Base-by-base conservation (phyloP, 2,113 vertebrate genomes). In the Callopanchax toddi region DNA sequence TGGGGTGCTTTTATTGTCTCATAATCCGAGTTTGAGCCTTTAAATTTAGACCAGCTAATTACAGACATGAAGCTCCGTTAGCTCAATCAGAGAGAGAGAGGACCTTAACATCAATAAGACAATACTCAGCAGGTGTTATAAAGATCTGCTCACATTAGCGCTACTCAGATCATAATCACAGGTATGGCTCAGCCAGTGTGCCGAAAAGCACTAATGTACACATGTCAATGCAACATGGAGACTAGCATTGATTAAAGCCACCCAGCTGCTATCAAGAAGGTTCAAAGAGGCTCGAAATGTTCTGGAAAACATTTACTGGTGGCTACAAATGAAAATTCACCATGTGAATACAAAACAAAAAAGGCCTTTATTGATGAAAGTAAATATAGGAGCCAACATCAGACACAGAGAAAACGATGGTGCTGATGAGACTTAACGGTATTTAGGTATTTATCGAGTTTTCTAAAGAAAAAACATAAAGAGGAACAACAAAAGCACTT, bases 1-100 rank as follows among this genome's bases (percentile, higher is more conserved):
- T 23, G 51, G 65, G 67, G 42, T 50, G 50, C 52, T 42, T 52
- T 77, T 11, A 20, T 11, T 25, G 15, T 21, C 22, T 23, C 6
- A 13, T 15, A 25, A 23, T 15, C 4, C 15, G 20, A 46, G 45
- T n/a, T n/a, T n/a, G n/a, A n/a, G n/a, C n/a, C n/a, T n/a, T n/a
- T n/a, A n/a, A n/a, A n/a, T n/a, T n/a, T n/a, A n/a, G n/a, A n/a
- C n/a, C n/a, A n/a, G 5, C 20, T 22, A 5, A 5, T 15, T 11
- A 23, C 6, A 2, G 21, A 11, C 21, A 25, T 7, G 17, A 43
- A 43, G 42, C 44, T 32, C 11, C 12, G 29, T 37, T 37, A 3
- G 44, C n/a, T 3, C 12, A 22, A 53, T 13, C 16, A 36, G 46
- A 54, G 17, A 40, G 11, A n/a, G 10, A 62, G 36, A 13, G 54